Percentiles rank a stretch among this genome's conserved stretches.
Evolutionary conservation across 2,888 invertebrate species (phyloP).

Genomic region (Lordiphosa andalusiaca): DNA sequence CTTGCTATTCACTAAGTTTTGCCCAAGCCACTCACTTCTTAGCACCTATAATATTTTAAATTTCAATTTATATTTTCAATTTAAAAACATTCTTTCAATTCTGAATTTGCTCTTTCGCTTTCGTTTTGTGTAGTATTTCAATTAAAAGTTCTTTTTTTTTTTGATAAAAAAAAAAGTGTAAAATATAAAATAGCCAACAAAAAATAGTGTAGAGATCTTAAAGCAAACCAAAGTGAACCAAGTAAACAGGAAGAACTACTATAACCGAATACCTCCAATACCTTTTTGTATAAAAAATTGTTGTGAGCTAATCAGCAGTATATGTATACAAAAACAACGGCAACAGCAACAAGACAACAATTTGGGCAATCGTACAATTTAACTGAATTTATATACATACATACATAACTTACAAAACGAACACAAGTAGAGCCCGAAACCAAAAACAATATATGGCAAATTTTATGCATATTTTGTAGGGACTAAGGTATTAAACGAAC

Average conservation of each 20-base stretch:
- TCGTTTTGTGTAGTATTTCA: too few relatives aligned
- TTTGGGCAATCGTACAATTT: constrained; percentile 74
- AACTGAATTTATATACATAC: constrained; percentile 75
- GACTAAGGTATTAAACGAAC: constrained; percentile 37
- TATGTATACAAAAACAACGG: constrained; percentile 26
- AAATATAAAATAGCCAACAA: constrained; percentile 23
- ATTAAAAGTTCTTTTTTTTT: constrained; percentile 2
- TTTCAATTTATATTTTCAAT: too few relatives aligned
- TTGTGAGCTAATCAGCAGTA: constrained; percentile 50
- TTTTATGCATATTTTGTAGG: constrained; percentile 64
- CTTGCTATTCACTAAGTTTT: too few relatives aligned
- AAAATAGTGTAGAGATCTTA: constrained; percentile 13
- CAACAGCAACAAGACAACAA: constrained; percentile 37
- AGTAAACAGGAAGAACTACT: constrained; percentile 76
- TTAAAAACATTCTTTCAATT: too few relatives aligned
- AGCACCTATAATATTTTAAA: too few relatives aligned
- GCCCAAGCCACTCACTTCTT: too few relatives aligned
- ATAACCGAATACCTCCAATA: constrained; percentile 80
- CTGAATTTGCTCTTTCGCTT: background rate
- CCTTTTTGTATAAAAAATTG: constrained; percentile 75
- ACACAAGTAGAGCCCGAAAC: constrained; percentile 15
- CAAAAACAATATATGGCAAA: constrained; percentile 26
- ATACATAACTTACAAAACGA: constrained; percentile 5
- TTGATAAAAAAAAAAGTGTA: constrained; percentile 8
- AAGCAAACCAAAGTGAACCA: constrained; percentile 56